phyloP scores from a whole-genome alignment of 2,888 invertebrate species.

The Pediacus dermestoides region DNA sequence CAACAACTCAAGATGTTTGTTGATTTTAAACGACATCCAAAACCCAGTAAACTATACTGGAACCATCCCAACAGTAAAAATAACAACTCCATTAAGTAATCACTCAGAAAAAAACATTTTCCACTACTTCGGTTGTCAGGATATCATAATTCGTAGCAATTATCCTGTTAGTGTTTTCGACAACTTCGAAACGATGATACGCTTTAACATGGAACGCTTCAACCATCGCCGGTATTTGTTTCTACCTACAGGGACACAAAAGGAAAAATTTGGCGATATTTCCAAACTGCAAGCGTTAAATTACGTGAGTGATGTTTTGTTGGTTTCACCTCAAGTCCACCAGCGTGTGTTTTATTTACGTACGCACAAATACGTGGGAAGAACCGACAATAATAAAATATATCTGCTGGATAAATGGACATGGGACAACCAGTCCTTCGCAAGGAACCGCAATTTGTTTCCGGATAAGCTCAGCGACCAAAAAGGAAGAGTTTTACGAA shows the following conservation, averaged over 20 bases:
- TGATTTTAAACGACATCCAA: conserved; percentile 23
- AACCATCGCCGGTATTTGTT: conserved; percentile 29
- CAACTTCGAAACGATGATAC: conserved; percentile 28
- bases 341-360: conserved; percentile 15
- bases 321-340: background rate
- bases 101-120: conserved; percentile 18
- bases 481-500: conserved; percentile 46
- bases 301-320: conserved; percentile 28
- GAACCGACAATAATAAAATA: conserved; percentile 16
- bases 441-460: conserved; percentile 25
- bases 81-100: too few species aligned
- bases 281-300: conserved; percentile 23
- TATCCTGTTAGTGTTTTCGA: conserved; percentile 24
- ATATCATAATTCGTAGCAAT: conserved; percentile 26
- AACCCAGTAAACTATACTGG: conserved; percentile 17
- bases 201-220: conserved; percentile 22
- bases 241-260: conserved; percentile 14
- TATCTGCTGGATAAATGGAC: conserved; percentile 31
- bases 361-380: conserved; percentile 29
- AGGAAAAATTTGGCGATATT: conserved; percentile 20
- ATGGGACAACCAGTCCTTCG: conserved; percentile 27
- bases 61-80: conserved; percentile 14
- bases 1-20: conserved; percentile 22
- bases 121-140: conserved; percentile 33
- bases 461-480: conserved; percentile 41